These are phyloP conservation scores for Drosophila kokeensis DNA, from an alignment of 2,888 invertebrate species.

Conservation along the genomic window DNA sequence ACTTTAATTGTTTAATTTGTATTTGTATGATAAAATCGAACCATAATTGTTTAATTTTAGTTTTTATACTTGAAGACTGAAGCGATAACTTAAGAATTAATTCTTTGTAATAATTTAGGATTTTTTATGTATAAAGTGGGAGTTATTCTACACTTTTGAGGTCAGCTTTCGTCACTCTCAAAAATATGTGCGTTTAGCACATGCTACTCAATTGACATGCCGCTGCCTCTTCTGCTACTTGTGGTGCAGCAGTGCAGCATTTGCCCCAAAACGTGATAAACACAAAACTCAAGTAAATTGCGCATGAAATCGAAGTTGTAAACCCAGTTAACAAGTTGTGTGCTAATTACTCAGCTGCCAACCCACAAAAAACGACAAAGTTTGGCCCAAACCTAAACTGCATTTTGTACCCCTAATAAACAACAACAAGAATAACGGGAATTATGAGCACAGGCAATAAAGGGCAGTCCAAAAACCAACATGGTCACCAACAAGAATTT, in stretches of 20 bases:
- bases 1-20: too few relatives aligned
- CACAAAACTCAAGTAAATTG: slow-evolving; percentile 32
- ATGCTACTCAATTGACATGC: slow-evolving; percentile 26
- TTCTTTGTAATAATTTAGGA: background rate
- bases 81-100: background rate
- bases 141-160: background rate
- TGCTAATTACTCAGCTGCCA: slow-evolving; percentile 43
- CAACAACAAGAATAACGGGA: slow-evolving; percentile 3
- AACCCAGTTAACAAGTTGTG: slow-evolving; percentile 43
- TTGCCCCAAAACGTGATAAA: slow-evolving; percentile 1
- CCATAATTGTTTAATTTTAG: background rate
- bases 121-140: too few relatives aligned
- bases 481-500: slow-evolving; percentile 1
- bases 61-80: background rate
- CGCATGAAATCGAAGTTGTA: slow-evolving; percentile 30
- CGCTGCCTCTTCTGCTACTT: background rate
- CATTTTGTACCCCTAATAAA: slow-evolving; percentile 2
- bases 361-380: slow-evolving; percentile 27
- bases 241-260: background rate
- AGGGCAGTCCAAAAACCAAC: background rate
- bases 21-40: background rate
- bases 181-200: slow-evolving; percentile 6
- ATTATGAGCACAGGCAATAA: slow-evolving; percentile 12
- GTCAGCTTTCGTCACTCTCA: background rate
- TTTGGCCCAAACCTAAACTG: slow-evolving; percentile 10